These are phyloP conservation scores for Drosophila ustulata DNA, from an alignment of 2,888 invertebrate genomes.

Conservation along the genomic window DNA sequence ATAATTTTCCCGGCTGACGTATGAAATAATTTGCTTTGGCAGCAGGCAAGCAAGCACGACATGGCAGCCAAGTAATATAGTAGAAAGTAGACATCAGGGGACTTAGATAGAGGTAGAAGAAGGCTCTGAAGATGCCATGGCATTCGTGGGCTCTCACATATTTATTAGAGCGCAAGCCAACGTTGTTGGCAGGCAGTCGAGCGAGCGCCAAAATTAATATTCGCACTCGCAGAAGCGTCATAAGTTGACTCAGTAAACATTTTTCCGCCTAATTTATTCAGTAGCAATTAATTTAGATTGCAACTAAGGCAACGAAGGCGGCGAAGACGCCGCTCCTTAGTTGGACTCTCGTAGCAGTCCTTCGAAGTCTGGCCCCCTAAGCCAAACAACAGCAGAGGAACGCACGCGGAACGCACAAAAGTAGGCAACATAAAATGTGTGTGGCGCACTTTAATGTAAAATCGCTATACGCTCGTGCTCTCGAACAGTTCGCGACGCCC, in stretches of 20 bases:
- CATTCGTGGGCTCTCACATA: constrained; percentile 38
- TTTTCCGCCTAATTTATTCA: constrained; percentile 79
- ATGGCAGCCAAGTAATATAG: constrained; percentile 9
- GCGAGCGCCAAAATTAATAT: constrained; percentile 69
- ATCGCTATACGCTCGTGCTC: not conserved
- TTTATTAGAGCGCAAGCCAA: constrained; percentile 53
- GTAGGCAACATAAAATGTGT: constrained; percentile 37
- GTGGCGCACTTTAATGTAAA: constrained; percentile 47
- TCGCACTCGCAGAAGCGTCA: constrained; percentile 74
- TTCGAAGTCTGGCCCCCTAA: constrained; percentile 14
- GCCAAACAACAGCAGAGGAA: not conserved
- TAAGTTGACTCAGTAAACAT: constrained; percentile 76
- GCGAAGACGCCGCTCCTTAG: not conserved
- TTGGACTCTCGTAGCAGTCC: not conserved
- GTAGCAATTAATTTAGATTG: constrained; percentile 79
- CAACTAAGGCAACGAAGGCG: constrained; percentile 67
- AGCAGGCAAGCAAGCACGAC: constrained; percentile 31
- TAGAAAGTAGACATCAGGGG: constrained; percentile 15
- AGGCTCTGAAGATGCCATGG: constrained; percentile 15
- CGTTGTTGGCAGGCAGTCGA: constrained; percentile 24
- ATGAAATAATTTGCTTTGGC: constrained; percentile 75
- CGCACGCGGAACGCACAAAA: constrained; percentile 28
- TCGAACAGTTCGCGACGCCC: not conserved
- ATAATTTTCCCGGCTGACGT: constrained; percentile 68
- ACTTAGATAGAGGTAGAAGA: constrained; percentile 27